phyloP scores from a whole-genome alignment of 35 echinoderm and acorn worm species.

The Apostichopus parvimensis region DNA sequence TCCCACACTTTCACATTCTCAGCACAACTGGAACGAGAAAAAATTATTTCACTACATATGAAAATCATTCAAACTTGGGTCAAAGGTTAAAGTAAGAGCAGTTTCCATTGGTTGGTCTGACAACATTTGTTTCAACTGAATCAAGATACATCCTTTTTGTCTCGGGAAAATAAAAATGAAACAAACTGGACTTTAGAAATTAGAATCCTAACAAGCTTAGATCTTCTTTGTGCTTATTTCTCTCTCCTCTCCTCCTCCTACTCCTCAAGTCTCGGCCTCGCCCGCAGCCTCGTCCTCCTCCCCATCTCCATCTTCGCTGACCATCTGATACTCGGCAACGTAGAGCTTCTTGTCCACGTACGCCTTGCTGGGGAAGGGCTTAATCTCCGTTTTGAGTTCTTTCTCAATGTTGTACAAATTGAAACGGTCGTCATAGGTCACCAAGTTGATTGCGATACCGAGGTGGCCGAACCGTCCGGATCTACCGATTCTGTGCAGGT shows the following conservation, averaged over 20 bases:
- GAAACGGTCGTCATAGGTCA: constrained; percentile 83
- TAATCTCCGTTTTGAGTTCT: constrained; percentile 84
- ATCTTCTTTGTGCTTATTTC: neutral
- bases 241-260: neutral
- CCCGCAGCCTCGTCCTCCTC: neutral
- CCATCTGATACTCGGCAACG: constrained; percentile 95
- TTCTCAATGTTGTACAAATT: constrained; percentile 86
- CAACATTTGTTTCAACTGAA: neutral
- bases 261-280: neutral
- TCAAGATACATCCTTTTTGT: neutral
- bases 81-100: constrained; percentile 31
- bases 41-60: neutral
- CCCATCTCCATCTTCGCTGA: constrained; percentile 56
- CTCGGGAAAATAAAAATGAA: neutral
- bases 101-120: constrained; percentile 13
- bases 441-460: constrained; percentile 94
- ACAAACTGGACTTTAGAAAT: neutral
- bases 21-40: neutral
- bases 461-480: constrained; percentile 97
- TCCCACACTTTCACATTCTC: too few relatives aligned
- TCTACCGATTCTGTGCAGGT: constrained; percentile 94
- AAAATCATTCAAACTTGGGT: neutral
- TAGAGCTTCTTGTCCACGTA: constrained; percentile 91
- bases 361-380: constrained; percentile 85
- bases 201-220: neutral